Evolutionary conservation across 2,888 invertebrate genomes (phyloP).

Genomic region (Pristionchus maxplancki): DNA sequence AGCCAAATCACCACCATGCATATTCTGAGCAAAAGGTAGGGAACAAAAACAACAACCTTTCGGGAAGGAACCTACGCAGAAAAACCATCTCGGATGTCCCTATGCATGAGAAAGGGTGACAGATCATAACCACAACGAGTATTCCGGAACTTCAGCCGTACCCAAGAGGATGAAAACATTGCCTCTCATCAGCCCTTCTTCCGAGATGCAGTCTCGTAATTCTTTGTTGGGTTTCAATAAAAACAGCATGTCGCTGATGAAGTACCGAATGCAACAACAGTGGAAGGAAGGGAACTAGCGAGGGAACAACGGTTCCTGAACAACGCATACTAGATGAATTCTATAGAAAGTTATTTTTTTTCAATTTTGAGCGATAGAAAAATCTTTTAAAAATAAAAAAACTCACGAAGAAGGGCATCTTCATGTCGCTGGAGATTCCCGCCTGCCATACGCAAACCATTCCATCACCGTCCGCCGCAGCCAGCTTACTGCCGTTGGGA

Average conservation of each 20-base stretch:
- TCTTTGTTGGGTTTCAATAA: neutral
- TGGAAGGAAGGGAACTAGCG: neutral
- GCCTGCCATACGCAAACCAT: conserved; percentile 96
- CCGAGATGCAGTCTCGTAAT: neutral
- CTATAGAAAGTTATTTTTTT: conserved; percentile 50
- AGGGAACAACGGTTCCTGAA: neutral
- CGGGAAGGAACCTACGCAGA: neutral
- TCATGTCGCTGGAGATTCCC: conserved; percentile 66
- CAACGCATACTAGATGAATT: no score
- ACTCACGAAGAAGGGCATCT: conserved; percentile 76
- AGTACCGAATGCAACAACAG: neutral
- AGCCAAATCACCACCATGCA: neutral
- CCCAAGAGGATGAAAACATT: neutral
- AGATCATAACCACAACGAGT: neutral
- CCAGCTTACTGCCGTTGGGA: conserved; percentile 83
- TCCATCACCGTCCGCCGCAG: conserved; percentile 97
- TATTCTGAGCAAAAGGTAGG: neutral
- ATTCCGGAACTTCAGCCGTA: neutral
- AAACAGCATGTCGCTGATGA: neutral
- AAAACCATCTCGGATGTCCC: neutral
- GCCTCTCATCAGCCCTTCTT: neutral
- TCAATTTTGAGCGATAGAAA: neutral
- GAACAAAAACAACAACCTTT: neutral
- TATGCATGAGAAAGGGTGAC: neutral
- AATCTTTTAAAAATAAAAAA: conserved; percentile 31